phyloP scores from a whole-genome alignment of 1,140 invertebrate species.

The Tetramorium alpestre region DNA sequence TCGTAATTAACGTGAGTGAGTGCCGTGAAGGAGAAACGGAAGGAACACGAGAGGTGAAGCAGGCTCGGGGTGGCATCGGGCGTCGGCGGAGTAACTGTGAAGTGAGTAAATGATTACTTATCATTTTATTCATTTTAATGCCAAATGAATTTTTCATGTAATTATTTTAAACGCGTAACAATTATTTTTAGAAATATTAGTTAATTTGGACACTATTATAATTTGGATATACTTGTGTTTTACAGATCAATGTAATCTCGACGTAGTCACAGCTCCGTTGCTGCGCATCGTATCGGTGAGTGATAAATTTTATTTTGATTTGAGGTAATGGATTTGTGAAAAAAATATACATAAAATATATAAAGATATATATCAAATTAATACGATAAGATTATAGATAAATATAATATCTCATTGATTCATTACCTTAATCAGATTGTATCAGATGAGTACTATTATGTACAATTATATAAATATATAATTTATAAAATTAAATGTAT shows the following conservation, averaged over 20 bases:
- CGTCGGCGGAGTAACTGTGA: neutral
- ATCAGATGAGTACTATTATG: neutral
- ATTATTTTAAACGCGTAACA: neutral
- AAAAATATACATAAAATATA: neutral
- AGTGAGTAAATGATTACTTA: neutral
- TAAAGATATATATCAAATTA: neutral
- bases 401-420: neutral
- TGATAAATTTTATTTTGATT: neutral
- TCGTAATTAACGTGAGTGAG: slow-evolving; percentile 12
- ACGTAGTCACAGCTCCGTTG: neutral
- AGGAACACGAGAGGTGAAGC: neutral
- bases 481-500: too few species aligned
- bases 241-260: neutral
- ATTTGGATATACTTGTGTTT: neutral
- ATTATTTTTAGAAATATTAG: neutral
- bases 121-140: neutral
- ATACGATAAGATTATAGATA: neutral
- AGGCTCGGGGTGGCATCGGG: neutral
- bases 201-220: neutral
- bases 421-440: neutral
- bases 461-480: too few species aligned
- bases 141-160: neutral
- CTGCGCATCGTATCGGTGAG: neutral
- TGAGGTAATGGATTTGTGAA: neutral
- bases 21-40: neutral